phyloP scores from a whole-genome alignment of 1,140 invertebrate species.

The Spodoptera frugiperda region DNA sequence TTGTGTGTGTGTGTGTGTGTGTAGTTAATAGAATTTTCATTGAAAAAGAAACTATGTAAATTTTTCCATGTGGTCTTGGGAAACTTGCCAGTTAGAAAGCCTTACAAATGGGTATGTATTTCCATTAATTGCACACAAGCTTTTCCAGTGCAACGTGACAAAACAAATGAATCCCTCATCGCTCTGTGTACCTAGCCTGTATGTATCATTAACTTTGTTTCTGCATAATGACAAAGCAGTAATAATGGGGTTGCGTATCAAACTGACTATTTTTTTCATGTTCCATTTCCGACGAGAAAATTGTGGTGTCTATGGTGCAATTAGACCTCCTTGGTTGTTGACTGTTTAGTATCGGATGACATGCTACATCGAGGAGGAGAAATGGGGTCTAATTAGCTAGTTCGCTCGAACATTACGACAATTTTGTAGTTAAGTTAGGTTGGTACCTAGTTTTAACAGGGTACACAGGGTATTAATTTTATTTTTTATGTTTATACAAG shows the following conservation, averaged over 20 bases:
- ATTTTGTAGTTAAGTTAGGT: slow-evolving; percentile 15
- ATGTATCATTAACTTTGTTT: slow-evolving; percentile 38
- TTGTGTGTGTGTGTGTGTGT: neutral
- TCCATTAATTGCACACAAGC: neutral
- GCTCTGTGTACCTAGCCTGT: neutral
- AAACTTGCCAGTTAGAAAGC: neutral
- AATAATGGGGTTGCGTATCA: slow-evolving; percentile 53
- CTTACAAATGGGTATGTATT: neutral
- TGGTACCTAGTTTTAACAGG: slow-evolving; percentile 14
- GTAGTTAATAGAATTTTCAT: neutral
- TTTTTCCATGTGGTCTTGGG: neutral
- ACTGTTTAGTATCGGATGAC: slow-evolving; percentile 57
- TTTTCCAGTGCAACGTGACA: slow-evolving; percentile 5
- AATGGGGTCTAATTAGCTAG: slow-evolving; percentile 49
- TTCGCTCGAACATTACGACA: slow-evolving; percentile 30
- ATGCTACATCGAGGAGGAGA: slow-evolving; percentile 53
- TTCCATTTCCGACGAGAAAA: slow-evolving; percentile 65
- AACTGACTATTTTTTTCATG: slow-evolving; percentile 60
- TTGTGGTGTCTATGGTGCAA: slow-evolving; percentile 57
- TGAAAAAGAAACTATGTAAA: neutral
- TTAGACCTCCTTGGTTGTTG: slow-evolving; percentile 52
- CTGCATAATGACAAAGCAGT: slow-evolving; percentile 43
- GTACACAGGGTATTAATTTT: neutral
- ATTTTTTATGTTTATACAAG: slow-evolving; percentile 23
- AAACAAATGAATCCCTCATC: slow-evolving; percentile 30